Conservation (phyloP, 2,888 invertebrate genomes). For the Eustalomyia histrio region DNA sequence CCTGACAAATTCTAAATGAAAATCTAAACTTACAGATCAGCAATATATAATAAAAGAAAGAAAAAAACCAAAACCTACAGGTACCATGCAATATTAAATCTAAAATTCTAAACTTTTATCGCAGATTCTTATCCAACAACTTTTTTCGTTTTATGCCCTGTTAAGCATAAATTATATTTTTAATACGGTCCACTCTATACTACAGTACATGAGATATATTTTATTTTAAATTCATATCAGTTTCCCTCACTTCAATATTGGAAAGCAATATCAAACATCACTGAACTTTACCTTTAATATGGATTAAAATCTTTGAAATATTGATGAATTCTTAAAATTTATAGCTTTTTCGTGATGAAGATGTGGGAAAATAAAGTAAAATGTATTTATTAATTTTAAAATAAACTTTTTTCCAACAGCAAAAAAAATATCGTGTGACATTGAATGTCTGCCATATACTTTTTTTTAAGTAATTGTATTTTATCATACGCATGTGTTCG, state of each 20-base stretch:
- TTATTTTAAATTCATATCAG: neutral
- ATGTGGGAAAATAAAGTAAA: neutral
- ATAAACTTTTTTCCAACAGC: neutral
- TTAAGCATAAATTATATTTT: no score
- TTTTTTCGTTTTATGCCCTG: no score
- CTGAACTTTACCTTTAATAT: constrained; percentile 11
- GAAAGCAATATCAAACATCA: constrained; percentile 17
- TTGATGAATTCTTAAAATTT: constrained; percentile 22
- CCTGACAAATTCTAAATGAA: no score
- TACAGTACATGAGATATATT: no score
- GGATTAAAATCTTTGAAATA: constrained; percentile 12
- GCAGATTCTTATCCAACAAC: no score
- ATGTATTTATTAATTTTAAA: no score
- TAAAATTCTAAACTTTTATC: no score
- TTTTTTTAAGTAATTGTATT: neutral
- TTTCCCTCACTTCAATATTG: neutral
- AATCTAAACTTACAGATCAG: no score
- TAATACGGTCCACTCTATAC: no score
- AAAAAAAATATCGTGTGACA: neutral
- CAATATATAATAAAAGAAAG: no score
- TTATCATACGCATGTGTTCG: constrained; percentile 7
- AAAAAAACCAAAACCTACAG: no score
- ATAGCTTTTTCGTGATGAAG: neutral
- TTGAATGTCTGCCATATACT: neutral
- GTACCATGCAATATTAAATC: no score